Evolutionary conservation across 2,797 vertebrate genomes (phyloP).

Genomic region (Acanthiza pusilla): DNA sequence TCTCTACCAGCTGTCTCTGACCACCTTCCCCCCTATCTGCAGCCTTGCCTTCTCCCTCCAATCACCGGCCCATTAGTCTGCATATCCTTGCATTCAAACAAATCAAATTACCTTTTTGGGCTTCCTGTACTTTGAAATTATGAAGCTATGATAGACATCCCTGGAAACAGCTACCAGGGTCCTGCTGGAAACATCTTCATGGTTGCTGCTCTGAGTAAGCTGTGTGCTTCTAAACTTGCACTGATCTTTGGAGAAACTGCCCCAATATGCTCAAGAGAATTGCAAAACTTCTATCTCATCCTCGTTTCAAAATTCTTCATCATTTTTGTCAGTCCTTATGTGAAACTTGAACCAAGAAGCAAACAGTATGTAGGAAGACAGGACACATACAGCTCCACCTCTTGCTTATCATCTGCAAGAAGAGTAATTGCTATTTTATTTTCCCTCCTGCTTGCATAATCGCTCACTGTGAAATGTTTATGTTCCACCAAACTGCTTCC

Average conservation of each 20-base stretch:
- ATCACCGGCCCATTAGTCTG: neutral
- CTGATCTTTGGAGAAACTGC: neutral
- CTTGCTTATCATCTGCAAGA: neutral
- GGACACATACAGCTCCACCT: neutral
- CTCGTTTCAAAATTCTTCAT: neutral
- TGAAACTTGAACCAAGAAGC: neutral
- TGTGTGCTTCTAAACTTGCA: neutral
- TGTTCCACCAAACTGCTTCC: neutral
- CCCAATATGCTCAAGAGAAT: neutral
- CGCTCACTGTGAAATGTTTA: neutral
- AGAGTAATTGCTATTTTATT: neutral
- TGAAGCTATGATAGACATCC: neutral
- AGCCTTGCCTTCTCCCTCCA: neutral
- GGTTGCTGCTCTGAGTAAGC: neutral
- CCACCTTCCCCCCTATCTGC: neutral
- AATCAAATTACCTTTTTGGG: slow-evolving; percentile 24
- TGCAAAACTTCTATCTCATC: neutral
- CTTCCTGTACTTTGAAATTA: neutral
- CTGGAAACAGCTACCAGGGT: neutral
- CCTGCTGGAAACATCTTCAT: neutral
- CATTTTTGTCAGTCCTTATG: neutral
- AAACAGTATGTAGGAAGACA: neutral
- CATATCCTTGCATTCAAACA: neutral
- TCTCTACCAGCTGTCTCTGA: neutral
- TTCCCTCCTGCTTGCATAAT: neutral